A percentile compares a stretch with the other conserved stretches of the same genome.
phyloP scores from a whole-genome alignment of 2,113 vertebrate genomes.

The Tachysurus fulvidraco region DNA sequence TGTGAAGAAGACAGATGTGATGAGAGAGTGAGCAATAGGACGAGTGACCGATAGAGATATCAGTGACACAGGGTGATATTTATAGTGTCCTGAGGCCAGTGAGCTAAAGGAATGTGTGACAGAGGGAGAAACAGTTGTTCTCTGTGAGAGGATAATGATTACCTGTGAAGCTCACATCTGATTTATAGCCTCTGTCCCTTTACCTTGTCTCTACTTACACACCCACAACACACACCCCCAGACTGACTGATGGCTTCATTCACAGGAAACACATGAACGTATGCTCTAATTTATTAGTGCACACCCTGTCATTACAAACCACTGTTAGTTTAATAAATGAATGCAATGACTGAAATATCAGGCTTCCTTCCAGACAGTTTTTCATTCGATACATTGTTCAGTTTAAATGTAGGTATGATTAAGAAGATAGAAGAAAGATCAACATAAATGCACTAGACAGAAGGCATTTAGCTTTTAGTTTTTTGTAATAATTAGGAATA shows the following conservation, averaged over 20 bases:
- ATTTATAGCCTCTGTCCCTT: slow-evolving; percentile 66
- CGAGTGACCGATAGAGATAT: slow-evolving; percentile 53
- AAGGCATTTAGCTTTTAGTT: neutral
- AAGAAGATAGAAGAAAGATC: neutral
- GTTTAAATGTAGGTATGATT: neutral
- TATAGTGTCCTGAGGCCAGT: slow-evolving; percentile 66
- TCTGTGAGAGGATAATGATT: slow-evolving; percentile 71
- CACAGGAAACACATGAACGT: slow-evolving; percentile 43
- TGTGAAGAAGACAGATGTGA: slow-evolving; percentile 71
- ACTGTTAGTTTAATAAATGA: slow-evolving; percentile 29
- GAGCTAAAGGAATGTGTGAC: slow-evolving; percentile 63
- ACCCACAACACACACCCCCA: slow-evolving; percentile 26
- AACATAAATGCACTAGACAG: neutral
- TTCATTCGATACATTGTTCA: too few species aligned
- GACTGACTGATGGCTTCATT: slow-evolving; percentile 60
- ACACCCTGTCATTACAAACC: slow-evolving; percentile 34
- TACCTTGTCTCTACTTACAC: slow-evolving; percentile 32
- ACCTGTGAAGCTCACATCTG: slow-evolving; percentile 59
- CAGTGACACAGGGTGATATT: slow-evolving; percentile 59
- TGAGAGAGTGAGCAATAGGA: slow-evolving; percentile 61
- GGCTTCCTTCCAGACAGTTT: neutral
- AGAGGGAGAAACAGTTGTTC: slow-evolving; percentile 73
- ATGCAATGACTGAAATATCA: neutral
- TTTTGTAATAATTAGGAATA: neutral
- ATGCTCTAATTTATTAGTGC: slow-evolving; percentile 25